Base-by-base conservation (phyloP, 2,797 vertebrate genomes). In the Myripristis murdjan region DNA sequence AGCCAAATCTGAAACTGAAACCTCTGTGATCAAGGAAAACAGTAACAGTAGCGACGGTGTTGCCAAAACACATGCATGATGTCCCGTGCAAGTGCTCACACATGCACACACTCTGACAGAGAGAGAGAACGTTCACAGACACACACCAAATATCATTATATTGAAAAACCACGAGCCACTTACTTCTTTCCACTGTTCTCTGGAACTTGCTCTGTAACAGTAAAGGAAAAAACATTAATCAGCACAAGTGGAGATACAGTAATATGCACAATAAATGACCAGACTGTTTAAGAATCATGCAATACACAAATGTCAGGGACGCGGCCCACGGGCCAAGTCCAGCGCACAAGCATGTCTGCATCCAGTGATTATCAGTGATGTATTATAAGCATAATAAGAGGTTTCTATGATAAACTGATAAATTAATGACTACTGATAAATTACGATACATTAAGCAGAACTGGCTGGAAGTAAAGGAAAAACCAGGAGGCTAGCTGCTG, bases 111-210 rank as follows among this genome's bases (percentile, higher is more conserved):
- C n/a, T n/a, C n/a, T n/a, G 14, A 46, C 16, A 41, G 57, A 51
- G 47, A 69, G 31, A 80, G 39, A 31, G 28, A 0, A 66, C 37
- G 22, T 23, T 39, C 66, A 16, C 20, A 54, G 16, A 53, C 47
- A 70, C 69, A 77, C 2, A 77, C n/a, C 35, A 57, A 18, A 76
- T 64, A n/a, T 64, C 24, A 70, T 57, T 61, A 64, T 56, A 59
- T 70, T 54, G 62, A 64, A 12, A 64, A 33, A 49, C 6, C 48
- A 28, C 28, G 3, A 41, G 41, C 16, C 23, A 96, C 98, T 99
- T 94, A 99, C 98, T 97, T 98, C 92, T 97, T 98, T 62, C 88
- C 88, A 89, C 92, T 94, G 64, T 87, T 92, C 79, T 97, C 96
- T 37, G 94, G 87, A 81, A 87, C 93, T 93, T 95, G 94, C 81